phyloP scores from a whole-genome alignment of 2,888 invertebrate species.

The Tinea semifulvella region DNA sequence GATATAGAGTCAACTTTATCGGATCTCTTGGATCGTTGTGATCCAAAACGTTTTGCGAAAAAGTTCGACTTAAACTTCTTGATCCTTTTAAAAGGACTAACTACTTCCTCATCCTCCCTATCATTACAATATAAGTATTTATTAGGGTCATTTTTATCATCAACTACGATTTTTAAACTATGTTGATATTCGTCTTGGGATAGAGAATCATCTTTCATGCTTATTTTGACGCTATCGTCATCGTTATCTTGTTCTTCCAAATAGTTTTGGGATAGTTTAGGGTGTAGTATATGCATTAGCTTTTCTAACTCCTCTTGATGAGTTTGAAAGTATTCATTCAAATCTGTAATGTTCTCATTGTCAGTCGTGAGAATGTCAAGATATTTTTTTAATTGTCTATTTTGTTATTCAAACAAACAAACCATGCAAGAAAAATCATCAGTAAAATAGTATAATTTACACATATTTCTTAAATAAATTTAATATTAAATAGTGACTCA shows the following conservation, averaged over 20 bases:
- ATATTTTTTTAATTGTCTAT: constrained; percentile 65
- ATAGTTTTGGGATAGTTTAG: constrained; percentile 38
- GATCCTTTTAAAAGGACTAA: constrained; percentile 59
- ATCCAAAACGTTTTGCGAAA: constrained; percentile 69
- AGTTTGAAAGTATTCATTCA: constrained; percentile 46
- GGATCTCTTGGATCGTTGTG: constrained; percentile 63
- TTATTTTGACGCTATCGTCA: constrained; percentile 45
- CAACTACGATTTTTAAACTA: constrained; percentile 45
- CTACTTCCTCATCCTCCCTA: constrained; percentile 54
- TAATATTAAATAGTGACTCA: too few relatives aligned
- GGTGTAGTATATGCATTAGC: constrained; percentile 44
- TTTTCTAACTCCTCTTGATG: constrained; percentile 52
- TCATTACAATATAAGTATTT: constrained; percentile 64
- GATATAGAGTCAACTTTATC: constrained; percentile 63
- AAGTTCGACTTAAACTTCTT: constrained; percentile 70
- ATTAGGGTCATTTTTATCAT: constrained; percentile 52
- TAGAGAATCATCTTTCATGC: constrained; percentile 41
- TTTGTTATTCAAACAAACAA: constrained; percentile 32
- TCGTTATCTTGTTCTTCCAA: constrained; percentile 48
- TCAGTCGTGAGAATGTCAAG: constrained; percentile 69
- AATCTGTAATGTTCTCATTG: constrained; percentile 47
- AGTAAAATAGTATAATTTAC: too few relatives aligned
- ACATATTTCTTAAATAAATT: too few relatives aligned
- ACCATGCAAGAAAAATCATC: constrained; percentile 62
- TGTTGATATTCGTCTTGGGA: constrained; percentile 48